Evolutionary conservation across 2,113 vertebrate genomes (phyloP).

Genomic region (Malaclemys terrapin): DNA sequence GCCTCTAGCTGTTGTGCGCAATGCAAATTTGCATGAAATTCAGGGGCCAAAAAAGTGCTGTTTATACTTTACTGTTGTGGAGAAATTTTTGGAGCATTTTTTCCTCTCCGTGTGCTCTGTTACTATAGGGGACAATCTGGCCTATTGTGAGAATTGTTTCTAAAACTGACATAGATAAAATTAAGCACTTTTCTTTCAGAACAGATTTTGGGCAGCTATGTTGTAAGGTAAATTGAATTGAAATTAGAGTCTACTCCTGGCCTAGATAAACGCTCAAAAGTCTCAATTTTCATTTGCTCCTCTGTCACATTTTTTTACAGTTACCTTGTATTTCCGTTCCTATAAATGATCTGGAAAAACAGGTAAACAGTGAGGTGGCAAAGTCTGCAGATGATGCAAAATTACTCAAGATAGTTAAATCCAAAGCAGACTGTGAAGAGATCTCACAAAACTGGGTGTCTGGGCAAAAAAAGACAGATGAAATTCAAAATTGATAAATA

Average conservation of each 20-base stretch:
- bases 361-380: neutral
- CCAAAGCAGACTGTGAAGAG: neutral
- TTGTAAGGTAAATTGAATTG: neutral
- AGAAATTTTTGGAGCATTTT: neutral
- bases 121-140: neutral
- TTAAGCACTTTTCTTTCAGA: constrained; percentile 1
- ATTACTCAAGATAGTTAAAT: neutral
- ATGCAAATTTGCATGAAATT: neutral
- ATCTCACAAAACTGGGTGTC: neutral
- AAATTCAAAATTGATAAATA: neutral
- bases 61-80: neutral
- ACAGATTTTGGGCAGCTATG: neutral
- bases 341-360: neutral
- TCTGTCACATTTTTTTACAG: neutral
- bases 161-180: neutral
- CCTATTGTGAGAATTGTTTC: neutral
- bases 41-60: neutral
- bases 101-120: neutral
- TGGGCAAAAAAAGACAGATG: neutral
- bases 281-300: neutral
- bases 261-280: neutral
- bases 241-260: neutral
- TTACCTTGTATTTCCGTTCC: neutral
- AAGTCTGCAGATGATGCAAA: neutral
- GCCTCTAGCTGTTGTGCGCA: neutral